Base-by-base conservation (phyloP, 2,888 invertebrate species). In the Dicycla oo region DNA sequence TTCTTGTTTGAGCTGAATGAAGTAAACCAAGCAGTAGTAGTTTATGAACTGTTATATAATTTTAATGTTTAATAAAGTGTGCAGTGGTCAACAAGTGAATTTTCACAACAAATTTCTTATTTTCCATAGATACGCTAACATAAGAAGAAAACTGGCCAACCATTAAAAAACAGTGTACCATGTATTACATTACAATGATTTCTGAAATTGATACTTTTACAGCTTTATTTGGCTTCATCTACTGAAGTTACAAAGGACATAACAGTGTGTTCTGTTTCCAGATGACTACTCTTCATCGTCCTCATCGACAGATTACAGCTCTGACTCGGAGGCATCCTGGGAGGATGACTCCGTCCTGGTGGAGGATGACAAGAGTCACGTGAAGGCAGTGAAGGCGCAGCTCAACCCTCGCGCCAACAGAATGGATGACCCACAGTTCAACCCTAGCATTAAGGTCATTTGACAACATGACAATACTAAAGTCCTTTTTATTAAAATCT, bases 301-400 rank as follows among this genome's bases (percentile, higher is more conserved):
- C 11, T 94, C 95, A 0, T 93, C 92, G 0, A 91, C 93, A 30
- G 94, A 94, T 86, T 96, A 94, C 86, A 95, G 95, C 74, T 95
- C 95, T 0, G 95, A 95, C 80, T 96, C 95, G 0, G 95, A 95
- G 76, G 91, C 94, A 0, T 89, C 93, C 0, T 94, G 93, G 91
- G 95, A 96, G 76, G 95, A 96, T 81, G 95, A 95, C 86, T 94
- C 95, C 0, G 84, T 94, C 38, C 80, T 95, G 56, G 82, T 95
- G 72, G 88, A 91, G 67, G 94, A 94, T 75, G 89, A 89, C 53
- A 86, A 87, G 62, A 71, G 84, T 6, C 83, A 86, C 7, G 86
- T 82, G 18, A 93, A 90, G 81, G 88, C 91, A 15, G 84, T 88
- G 10, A 90, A 85, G 65, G 91, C 93, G 8, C 91, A 91, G 65